Conservation (phyloP, 2,888 invertebrate species). For the Cosmia trapezina region DNA sequence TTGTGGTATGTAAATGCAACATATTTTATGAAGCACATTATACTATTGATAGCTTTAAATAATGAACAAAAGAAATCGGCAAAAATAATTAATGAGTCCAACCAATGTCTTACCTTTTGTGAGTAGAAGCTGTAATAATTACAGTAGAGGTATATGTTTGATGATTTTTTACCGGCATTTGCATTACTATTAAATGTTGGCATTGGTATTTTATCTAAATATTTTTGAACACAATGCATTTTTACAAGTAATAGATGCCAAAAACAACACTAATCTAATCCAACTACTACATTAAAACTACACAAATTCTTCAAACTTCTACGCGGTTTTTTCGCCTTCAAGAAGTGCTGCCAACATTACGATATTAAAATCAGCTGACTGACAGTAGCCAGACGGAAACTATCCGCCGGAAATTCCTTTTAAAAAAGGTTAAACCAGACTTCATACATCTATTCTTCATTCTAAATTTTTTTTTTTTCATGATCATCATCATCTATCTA, state of each 20-base stretch:
- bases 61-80: neutral
- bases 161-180: conserved; percentile 79
- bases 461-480: too few species aligned
- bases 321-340: conserved; percentile 76
- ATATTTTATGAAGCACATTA: neutral
- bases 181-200: conserved; percentile 72
- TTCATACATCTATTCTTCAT: neutral
- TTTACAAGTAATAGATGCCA: conserved; percentile 54
- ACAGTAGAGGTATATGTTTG: conserved; percentile 91
- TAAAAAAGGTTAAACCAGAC: conserved; percentile 4
- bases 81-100: neutral
- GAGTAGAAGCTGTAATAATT: conserved; percentile 94
- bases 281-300: conserved; percentile 60
- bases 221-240: conserved; percentile 88
- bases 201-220: conserved; percentile 81
- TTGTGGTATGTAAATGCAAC: neutral
- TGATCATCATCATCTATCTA: too few species aligned
- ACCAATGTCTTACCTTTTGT: conserved; percentile 91
- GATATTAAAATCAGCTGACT: conserved; percentile 86
- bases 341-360: conserved; percentile 78
- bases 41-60: neutral
- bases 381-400: conserved; percentile 19
- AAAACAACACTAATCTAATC: conserved; percentile 55
- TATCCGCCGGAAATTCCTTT: conserved; percentile 23
- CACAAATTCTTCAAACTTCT: conserved; percentile 71